Conservation (phyloP, 2,113 vertebrate species). For the Loxodonta africana region DNA sequence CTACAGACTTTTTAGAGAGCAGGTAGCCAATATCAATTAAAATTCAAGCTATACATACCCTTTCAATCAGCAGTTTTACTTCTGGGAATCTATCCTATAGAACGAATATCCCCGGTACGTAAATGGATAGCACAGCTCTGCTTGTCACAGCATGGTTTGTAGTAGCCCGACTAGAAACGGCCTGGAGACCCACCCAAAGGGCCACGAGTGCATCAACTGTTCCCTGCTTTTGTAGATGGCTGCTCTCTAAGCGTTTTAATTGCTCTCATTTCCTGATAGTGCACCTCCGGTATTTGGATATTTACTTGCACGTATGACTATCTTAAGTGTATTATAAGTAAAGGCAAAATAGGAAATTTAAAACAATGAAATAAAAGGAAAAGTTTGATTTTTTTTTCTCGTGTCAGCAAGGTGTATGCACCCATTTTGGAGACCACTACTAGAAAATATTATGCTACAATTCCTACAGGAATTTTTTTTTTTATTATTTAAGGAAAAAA, state of each 20-base stretch:
- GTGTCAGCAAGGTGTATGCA: not conserved
- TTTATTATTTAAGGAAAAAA: not conserved
- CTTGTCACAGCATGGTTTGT: not conserved
- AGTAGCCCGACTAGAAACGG: not conserved
- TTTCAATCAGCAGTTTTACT: not conserved
- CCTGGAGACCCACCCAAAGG: no score
- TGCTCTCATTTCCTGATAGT: not conserved
- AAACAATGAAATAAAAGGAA: conserved; percentile 25
- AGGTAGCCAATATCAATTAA: not conserved
- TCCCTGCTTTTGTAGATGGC: not conserved
- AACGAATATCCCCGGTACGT: rapidly evolving
- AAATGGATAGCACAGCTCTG: rapidly evolving
- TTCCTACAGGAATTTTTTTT: not conserved
- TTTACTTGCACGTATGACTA: not conserved
- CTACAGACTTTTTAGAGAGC: not conserved
- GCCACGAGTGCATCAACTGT: not conserved
- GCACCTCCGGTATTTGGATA: not conserved
- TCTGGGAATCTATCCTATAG: not conserved
- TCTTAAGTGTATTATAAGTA: conserved; percentile 21
- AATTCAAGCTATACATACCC: not conserved
- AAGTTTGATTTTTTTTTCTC: not conserved
- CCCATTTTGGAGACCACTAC: not conserved
- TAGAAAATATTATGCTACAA: not conserved
- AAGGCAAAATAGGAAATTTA: conserved; percentile 18
- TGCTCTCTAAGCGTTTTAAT: not conserved